Evolutionary conservation across 2,797 vertebrate species (phyloP).

Genomic region (Acestrorhynchus altus): DNA sequence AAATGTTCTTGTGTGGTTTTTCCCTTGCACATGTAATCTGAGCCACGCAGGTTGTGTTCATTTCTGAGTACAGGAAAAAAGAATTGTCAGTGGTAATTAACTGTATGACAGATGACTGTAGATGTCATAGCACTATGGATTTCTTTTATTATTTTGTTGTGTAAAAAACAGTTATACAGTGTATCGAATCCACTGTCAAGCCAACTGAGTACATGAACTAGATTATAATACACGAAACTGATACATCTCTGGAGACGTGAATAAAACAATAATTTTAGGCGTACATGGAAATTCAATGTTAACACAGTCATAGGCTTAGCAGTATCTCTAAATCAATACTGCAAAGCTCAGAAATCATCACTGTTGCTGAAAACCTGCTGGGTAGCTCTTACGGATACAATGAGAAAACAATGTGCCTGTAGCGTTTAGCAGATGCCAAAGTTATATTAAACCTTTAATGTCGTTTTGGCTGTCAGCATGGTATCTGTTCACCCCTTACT

Average conservation of each 20-base stretch:
- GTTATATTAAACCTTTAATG: conserved; percentile 34
- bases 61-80: too few relatives aligned
- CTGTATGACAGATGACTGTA: too few relatives aligned
- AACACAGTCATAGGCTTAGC: conserved; percentile 7
- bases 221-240: not conserved
- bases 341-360: conserved; percentile 7
- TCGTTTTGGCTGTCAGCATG: conserved; percentile 12
- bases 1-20: too few relatives aligned
- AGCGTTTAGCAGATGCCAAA: conserved; percentile 19
- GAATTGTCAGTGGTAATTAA: too few relatives aligned
- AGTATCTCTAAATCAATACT: conserved; percentile 24
- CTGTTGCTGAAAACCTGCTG: conserved; percentile 1
- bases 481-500: conserved; percentile 9
- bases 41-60: too few relatives aligned
- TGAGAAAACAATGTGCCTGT: conserved; percentile 34
- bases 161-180: not conserved
- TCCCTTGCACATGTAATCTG: too few relatives aligned
- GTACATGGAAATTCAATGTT: not conserved
- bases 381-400: not conserved
- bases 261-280: not conserved
- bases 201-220: not conserved
- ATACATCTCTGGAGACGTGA: not conserved
- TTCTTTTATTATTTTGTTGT: not conserved
- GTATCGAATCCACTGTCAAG: not conserved
- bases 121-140: not conserved